A percentile compares a stretch with the other conserved stretches of the same genome.
phyloP scores from a whole-genome alignment of 2,113 vertebrate genomes.

The Periophthalmus modestus region DNA sequence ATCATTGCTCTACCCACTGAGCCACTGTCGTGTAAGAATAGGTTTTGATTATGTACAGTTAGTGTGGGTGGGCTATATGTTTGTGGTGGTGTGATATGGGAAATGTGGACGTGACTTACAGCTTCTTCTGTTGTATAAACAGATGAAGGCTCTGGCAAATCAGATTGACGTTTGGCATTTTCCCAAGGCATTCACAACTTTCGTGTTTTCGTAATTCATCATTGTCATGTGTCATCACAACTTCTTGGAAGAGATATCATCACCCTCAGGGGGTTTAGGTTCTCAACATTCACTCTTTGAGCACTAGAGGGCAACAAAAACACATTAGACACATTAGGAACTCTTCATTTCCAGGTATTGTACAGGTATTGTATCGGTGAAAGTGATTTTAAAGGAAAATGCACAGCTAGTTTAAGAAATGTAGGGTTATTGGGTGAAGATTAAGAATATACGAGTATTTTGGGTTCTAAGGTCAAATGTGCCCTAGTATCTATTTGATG shows the following conservation, averaged over 20 bases:
- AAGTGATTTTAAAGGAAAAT: background rate
- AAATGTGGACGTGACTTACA: slow-evolving; percentile 16
- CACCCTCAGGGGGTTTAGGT: background rate
- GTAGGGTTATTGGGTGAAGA: background rate
- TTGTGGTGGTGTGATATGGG: background rate
- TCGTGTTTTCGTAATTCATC: slow-evolving; percentile 26
- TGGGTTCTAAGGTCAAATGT: background rate
- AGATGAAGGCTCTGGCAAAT: slow-evolving; percentile 15
- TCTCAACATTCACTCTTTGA: slow-evolving; percentile 1
- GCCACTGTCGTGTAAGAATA: too few species aligned
- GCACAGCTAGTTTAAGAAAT: background rate
- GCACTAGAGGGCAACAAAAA: slow-evolving; percentile 47
- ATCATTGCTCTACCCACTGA: too few species aligned
- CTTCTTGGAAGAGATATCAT: background rate
- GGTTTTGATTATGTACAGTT: too few species aligned
- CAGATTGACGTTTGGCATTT: slow-evolving; percentile 39
- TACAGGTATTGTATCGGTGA: background rate
- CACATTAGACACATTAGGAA: background rate
- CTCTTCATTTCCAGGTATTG: background rate
- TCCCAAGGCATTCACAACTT: slow-evolving; percentile 25
- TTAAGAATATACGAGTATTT: background rate
- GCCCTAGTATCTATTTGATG: slow-evolving; percentile 2
- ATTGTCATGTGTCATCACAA: slow-evolving; percentile 1
- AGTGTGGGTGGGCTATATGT: background rate
- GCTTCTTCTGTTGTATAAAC: slow-evolving; percentile 20